Evolutionary conservation across 2,888 invertebrate species (phyloP), one percentile per base, ranked within the genome.

Genomic region (Hirudinaria manillensis): DNA sequence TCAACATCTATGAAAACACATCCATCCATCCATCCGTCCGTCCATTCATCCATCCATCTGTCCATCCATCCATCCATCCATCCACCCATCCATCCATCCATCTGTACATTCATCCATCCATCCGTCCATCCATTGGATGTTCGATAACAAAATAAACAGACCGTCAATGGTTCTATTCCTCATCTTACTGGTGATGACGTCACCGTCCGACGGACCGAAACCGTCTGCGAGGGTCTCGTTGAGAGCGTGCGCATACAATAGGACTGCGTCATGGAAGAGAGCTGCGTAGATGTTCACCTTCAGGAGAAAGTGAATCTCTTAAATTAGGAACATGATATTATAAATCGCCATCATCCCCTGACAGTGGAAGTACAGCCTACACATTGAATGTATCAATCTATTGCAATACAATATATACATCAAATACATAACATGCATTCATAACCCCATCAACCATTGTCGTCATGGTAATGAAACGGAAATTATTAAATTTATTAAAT

Each of bases 241-340:
- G 6, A 96, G 87, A 0, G 93, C 94, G 76, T 92, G 88, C 0
- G 93, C 92, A 85, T 94, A 96, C 45, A 96, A 89, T 0, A 94
- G 87, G 24, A 96, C 93, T 0, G 94, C 94, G 82, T 97, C 95
- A 86, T 94, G 94, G 86, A 96, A 93, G 93, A 72, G 51, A 21
- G 45, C 34, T 29, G 73, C 76, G 27, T 73, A 76, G n/a, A 67
- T 66, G 85, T 80, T 76, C 53, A 76, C 68, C 76, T 76, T 7
- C 38, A 13, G 2, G n/a, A 24, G n/a, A 68, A 45, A 65, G 29
- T 29, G 21, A 27, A 29, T 6, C 13, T 10, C 27, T 61, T 24
- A 61, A 10, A 24, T 6, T 29, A 19, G 7, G 21, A 65, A 65
- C 21, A 19, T 21, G 21, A 21, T 53, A 53, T 21, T 53, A 19